These are phyloP conservation scores for Upupa epops DNA, from an alignment of 2,113 vertebrate genomes.

Conservation along the genomic window DNA sequence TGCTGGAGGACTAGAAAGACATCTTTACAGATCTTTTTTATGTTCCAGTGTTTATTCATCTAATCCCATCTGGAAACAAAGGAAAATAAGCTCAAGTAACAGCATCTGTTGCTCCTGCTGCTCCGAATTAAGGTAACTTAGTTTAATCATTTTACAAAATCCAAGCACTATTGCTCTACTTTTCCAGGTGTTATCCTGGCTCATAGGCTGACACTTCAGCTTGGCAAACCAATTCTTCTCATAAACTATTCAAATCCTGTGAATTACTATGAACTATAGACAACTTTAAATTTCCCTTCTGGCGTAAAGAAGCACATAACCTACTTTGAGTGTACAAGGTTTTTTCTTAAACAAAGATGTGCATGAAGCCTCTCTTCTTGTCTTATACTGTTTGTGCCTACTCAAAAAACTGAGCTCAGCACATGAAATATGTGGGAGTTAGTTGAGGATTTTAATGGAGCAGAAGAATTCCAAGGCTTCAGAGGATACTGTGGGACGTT, in stretches of 20 bases:
- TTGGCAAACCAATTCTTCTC: neutral
- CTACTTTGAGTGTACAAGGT: neutral
- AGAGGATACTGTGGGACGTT: constrained; percentile 10
- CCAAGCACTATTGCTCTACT: neutral
- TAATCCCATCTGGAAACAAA: constrained; percentile 44
- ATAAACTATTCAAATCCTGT: neutral
- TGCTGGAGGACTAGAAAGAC: neutral
- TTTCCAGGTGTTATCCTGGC: constrained; percentile 48
- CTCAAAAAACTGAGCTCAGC: neutral
- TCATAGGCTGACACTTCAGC: neutral
- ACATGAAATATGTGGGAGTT: neutral
- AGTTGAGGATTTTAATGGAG: constrained; percentile 51
- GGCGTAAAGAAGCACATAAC: neutral
- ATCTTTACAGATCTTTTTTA: neutral
- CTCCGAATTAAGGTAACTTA: constrained; percentile 68
- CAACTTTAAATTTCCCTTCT: neutral
- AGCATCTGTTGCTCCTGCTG: constrained; percentile 66
- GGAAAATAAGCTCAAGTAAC: constrained; percentile 63
- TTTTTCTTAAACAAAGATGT: neutral
- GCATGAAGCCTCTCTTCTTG: neutral
- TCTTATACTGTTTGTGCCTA: neutral
- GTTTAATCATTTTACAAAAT: constrained; percentile 60
- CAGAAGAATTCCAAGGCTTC: constrained; percentile 56
- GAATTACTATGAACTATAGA: neutral
- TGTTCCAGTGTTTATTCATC: constrained; percentile 54